These are phyloP conservation scores for Helicolenus hilgendorfi DNA, from an alignment of 2,797 vertebrate species.

Conservation along the genomic window DNA sequence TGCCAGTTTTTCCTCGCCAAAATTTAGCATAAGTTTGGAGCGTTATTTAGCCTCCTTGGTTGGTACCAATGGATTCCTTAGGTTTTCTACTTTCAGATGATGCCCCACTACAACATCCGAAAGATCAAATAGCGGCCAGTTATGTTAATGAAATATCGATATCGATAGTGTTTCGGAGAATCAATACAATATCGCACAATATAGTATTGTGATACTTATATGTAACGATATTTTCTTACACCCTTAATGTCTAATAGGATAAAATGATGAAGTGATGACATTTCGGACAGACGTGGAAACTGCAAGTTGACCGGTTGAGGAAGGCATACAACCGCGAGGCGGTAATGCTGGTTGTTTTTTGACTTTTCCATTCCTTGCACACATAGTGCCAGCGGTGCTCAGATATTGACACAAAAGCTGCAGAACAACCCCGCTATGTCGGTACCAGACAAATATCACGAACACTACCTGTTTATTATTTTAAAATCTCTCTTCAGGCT, in stretches of 20 bases:
- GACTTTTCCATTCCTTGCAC: neutral
- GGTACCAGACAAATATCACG: neutral
- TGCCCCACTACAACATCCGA: too few relatives aligned
- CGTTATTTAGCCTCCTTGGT: too few relatives aligned
- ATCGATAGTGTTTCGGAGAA: too few relatives aligned
- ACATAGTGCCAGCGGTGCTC: neutral
- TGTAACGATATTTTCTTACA: neutral
- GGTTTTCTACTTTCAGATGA: too few relatives aligned
- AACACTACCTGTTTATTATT: neutral
- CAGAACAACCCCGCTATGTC: neutral
- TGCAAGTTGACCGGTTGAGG: neutral
- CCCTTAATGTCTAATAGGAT: neutral
- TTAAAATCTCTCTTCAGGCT: neutral
- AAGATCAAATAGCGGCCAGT: too few relatives aligned
- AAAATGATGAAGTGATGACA: neutral
- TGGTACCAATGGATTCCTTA: too few relatives aligned
- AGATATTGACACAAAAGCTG: slow-evolving; percentile 7
- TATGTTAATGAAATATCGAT: too few relatives aligned
- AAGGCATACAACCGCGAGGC: neutral
- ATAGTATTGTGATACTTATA: neutral
- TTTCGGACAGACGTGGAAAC: neutral
- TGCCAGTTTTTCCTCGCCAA: too few relatives aligned
- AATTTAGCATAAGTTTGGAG: too few relatives aligned
- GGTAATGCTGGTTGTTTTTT: neutral
- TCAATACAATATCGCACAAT: too few relatives aligned